phyloP scores from a whole-genome alignment of 2,797 vertebrate species.

The Rachycentron canadum region DNA sequence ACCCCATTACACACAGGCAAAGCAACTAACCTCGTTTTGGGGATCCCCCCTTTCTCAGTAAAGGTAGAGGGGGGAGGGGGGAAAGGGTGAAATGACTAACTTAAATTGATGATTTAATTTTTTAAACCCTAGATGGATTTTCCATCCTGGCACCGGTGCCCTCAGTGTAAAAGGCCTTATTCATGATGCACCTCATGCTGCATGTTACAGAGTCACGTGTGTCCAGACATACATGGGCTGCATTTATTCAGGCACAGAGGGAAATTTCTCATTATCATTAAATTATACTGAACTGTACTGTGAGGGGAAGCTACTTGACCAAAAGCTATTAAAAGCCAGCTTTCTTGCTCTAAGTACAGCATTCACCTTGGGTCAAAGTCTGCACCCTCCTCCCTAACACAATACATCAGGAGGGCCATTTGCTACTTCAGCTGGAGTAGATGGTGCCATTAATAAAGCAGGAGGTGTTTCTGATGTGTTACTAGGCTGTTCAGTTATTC shows the following conservation, averaged over 20 bases:
- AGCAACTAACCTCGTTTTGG: conserved; percentile 65
- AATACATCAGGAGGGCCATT: conserved; percentile 51
- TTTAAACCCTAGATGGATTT: conserved; percentile 46
- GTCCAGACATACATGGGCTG: not conserved
- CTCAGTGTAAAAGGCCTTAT: conserved; percentile 5
- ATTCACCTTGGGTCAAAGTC: conserved; percentile 58
- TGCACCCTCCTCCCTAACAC: conserved; percentile 7
- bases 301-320: conserved; percentile 31
- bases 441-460: conserved; percentile 77
- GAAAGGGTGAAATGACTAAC: conserved; percentile 52
- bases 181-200: conserved; percentile 1
- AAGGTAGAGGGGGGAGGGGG: not conserved
- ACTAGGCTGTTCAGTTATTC: conserved; percentile 68
- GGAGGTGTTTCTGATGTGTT: conserved; percentile 72
- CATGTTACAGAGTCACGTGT: conserved; percentile 19
- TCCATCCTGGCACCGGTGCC: conserved; percentile 8
- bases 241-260: conserved; percentile 28
- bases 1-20: conserved; percentile 58
- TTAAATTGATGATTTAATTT: conserved; percentile 57
- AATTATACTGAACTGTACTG: conserved; percentile 10
- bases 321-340: conserved; percentile 48
- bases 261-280: conserved; percentile 6
- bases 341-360: conserved; percentile 25
- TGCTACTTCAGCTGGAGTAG: conserved; percentile 45
- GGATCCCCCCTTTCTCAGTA: conserved; percentile 24